Evolutionary conservation across 2,888 invertebrate species (phyloP).

Genomic region (Muscina levida): DNA sequence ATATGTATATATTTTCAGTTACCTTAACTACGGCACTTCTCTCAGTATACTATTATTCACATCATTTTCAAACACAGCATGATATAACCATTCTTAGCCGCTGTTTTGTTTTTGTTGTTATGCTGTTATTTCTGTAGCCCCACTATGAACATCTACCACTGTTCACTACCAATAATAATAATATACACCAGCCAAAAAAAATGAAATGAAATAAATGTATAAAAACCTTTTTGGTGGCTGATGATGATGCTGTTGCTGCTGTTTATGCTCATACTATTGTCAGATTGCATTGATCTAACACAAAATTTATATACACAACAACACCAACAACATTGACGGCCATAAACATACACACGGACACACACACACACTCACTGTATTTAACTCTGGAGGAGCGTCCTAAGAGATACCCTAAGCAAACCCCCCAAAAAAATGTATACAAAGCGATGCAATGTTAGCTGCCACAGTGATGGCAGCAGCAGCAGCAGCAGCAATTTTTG

Average conservation of each 20-base stretch:
- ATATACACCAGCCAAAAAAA: conserved; percentile 6
- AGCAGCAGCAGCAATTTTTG: conserved; percentile 13
- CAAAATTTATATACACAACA: conserved; percentile 61
- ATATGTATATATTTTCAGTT: no score
- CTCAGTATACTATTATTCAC: conserved; percentile 53
- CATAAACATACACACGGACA: conserved; percentile 53
- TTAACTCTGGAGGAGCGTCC: conserved; percentile 34
- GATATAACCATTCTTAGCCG: conserved; percentile 63
- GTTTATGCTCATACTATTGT: conserved; percentile 68
- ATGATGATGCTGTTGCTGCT: conserved; percentile 57
- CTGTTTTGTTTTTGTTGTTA: conserved; percentile 50
- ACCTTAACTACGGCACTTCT: not conserved
- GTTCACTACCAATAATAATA: conserved; percentile 16
- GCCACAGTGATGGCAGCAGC: not conserved
- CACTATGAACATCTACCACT: conserved; percentile 7
- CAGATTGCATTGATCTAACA: conserved; percentile 69
- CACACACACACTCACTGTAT: conserved; percentile 46
- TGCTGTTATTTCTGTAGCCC: conserved; percentile 20
- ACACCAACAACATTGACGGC: conserved; percentile 55
- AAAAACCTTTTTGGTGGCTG: conserved; percentile 45
- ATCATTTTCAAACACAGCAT: conserved; percentile 62
- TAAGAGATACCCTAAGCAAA: not conserved
- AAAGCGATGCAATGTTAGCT: not conserved
- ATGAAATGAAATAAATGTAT: no score
- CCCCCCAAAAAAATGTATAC: conserved; percentile 35